Conservation (phyloP, 2,888 invertebrate genomes). For the Drosophila limbata region DNA sequence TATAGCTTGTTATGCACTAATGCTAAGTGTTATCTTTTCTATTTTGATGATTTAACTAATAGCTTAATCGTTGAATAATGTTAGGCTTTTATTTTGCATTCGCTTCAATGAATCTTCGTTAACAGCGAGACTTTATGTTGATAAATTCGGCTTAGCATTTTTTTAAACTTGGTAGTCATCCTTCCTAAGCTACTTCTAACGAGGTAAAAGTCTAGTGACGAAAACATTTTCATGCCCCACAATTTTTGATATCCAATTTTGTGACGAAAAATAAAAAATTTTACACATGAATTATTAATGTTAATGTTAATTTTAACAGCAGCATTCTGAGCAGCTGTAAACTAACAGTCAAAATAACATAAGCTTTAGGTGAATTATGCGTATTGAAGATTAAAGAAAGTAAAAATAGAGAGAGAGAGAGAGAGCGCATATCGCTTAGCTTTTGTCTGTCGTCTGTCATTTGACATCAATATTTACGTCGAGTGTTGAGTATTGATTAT, state of each 20-base stretch:
- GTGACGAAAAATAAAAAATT: no score
- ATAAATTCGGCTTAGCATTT: no score
- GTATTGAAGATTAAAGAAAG: constrained; percentile 14
- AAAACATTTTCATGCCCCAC: no score
- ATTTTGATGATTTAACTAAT: constrained; percentile 40
- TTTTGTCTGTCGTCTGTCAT: not conserved
- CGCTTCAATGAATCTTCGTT: not conserved
- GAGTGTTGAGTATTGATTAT: not conserved
- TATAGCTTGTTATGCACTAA: constrained; percentile 8
- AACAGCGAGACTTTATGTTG: not conserved
- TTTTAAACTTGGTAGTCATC: not conserved
- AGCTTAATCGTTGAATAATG: not conserved
- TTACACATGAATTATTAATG: not conserved
- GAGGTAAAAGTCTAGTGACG: no score
- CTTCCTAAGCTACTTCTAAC: no score
- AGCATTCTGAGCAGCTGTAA: not conserved
- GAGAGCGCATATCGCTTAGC: not conserved
- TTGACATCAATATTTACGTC: constrained; percentile 7
- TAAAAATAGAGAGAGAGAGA: not conserved
- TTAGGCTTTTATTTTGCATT: not conserved
- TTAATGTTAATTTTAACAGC: not conserved
- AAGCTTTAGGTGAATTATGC: not conserved
- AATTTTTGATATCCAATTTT: no score
- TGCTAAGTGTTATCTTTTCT: constrained; percentile 4
- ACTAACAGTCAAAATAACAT: not conserved